A percentile compares a stretch with the other conserved stretches of the same genome.
Evolutionary conservation across 2,113 vertebrate genomes (phyloP).

Genomic region (Podarcis muralis): DNA sequence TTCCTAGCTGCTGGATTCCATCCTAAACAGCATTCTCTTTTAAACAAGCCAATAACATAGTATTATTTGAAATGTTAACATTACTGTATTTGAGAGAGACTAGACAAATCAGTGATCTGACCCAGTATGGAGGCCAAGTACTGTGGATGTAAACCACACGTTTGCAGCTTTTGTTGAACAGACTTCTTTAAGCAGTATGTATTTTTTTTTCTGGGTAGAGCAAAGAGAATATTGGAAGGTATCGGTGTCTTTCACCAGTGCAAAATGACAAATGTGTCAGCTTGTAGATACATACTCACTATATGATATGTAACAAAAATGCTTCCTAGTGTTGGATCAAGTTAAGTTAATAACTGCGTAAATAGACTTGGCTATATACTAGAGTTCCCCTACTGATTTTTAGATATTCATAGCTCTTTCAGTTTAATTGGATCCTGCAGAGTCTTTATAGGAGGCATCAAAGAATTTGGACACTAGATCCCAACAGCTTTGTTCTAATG

Average conservation of each 20-base stretch:
- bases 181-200: neutral
- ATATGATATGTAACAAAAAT: neutral
- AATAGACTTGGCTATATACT: neutral
- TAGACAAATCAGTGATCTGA: too few species aligned
- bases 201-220: neutral
- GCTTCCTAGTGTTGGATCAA: neutral
- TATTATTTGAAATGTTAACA: neutral
- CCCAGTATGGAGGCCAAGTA: neutral
- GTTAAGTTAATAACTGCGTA: neutral
- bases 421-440: conserved; percentile 8
- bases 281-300: neutral
- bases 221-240: neutral
- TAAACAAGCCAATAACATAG: neutral
- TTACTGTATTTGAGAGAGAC: neutral
- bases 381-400: conserved; percentile 13
- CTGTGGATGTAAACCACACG: neutral
- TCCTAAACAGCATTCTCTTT: neutral
- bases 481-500: neutral
- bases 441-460: neutral
- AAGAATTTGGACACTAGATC: neutral
- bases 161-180: neutral
- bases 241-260: neutral
- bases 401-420: conserved; percentile 8
- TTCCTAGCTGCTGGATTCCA: too few species aligned
- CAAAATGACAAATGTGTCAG: neutral